Evolutionary conservation across 2,797 vertebrate species (phyloP), one percentile per base, ranked within the genome.

Genomic region (Neosilurus hyrtlii): DNA sequence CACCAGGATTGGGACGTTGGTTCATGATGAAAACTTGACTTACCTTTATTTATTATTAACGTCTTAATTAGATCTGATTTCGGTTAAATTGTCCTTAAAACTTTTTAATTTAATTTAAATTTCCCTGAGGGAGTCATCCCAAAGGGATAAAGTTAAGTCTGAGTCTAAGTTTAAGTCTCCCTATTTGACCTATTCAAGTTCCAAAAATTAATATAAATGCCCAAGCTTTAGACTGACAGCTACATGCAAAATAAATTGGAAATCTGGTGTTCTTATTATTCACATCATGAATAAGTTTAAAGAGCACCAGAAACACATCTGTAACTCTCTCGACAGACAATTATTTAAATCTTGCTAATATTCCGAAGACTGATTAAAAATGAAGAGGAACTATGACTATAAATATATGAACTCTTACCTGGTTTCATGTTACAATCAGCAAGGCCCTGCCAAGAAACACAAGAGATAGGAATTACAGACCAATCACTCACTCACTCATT

Each of bases 381-480:
- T 43, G 37, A 35, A 74, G 18, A 52, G 16, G n/a, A 5, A 9
- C 14, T 26, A 73, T 57, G 72, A 56, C 56, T 56, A 20, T 18
- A 62, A 16, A 65, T 37, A 2, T 51, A 71, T 71, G 12, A 54
- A 54, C 9, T 26, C 79, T 84, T 81, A 84, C 83, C 78, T 76
- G 18, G 63, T 8, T 77, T 82, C 66, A 85, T 9, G 4, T 57
- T 66, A 67, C 84, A 85, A 30, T 85, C 80, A 51, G n/a, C 79
- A 61, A 85, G 67, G 9, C 61, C 75, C 84, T 85, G 80, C 51
- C 18, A 82, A 65, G 22, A 72, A 24, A 76, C 11, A 67, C 22
- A 84, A 35, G 20, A 61, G 35, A 76, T 43, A 7, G 5, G 4
- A 15, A n/a, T 61, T 43, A 76, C 56, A 15, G 5, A 76, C 57